Percentiles rank a stretch among this genome's conserved stretches.
phyloP scores from a whole-genome alignment of 1,140 invertebrate species.

The Telenomus remus region DNA sequence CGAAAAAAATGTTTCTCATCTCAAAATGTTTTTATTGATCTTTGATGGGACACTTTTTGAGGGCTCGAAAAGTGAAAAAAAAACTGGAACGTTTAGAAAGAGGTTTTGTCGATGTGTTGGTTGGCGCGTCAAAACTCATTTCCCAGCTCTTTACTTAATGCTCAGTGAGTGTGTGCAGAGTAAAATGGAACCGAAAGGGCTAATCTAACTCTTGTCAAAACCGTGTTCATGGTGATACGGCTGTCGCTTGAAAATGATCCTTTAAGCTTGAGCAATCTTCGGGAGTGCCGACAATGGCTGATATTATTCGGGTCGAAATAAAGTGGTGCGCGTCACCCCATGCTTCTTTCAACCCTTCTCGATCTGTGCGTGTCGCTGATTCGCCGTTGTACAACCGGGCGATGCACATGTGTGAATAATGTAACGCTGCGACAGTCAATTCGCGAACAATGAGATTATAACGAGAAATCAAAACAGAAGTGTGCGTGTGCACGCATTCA shows the following conservation, averaged over 20 bases:
- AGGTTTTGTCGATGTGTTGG: constrained; percentile 23
- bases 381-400: constrained; percentile 29
- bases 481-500: constrained; percentile 51
- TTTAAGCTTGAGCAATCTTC: constrained; percentile 57
- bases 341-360: constrained; percentile 59
- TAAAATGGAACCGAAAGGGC: constrained; percentile 38
- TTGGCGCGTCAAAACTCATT: constrained; percentile 38
- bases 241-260: constrained; percentile 45
- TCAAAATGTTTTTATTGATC: no score
- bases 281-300: constrained; percentile 62
- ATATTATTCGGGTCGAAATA: constrained; percentile 67
- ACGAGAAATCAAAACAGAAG: constrained; percentile 58
- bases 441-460: constrained; percentile 67
- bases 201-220: constrained; percentile 71
- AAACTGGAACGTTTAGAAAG: constrained; percentile 1
- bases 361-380: constrained; percentile 30
- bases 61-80: no score
- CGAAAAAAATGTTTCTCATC: no score
- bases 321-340: constrained; percentile 58
- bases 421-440: constrained; percentile 67
- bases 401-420: constrained; percentile 58
- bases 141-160: constrained; percentile 40
- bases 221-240: constrained; percentile 58
- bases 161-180: constrained; percentile 13
- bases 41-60: no score